Percentiles rank a stretch among this genome's conserved stretches.
Conservation (phyloP, 2,113 vertebrate species). For the Apodemus speciosus region DNA sequence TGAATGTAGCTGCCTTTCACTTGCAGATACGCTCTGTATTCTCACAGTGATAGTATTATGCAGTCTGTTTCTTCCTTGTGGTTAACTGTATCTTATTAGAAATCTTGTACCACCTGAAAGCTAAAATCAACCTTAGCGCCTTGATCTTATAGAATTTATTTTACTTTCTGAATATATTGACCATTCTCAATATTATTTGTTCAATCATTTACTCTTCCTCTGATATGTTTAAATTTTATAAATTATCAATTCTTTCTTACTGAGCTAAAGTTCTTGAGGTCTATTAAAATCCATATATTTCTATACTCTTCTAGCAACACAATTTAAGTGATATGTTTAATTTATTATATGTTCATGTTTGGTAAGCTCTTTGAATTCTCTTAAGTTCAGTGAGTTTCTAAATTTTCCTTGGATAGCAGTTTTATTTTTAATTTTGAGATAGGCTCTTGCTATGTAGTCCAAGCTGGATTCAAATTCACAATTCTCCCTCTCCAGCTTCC, state of each 20-base stretch:
- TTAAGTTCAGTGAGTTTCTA: neutral
- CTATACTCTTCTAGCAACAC: neutral
- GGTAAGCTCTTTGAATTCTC: neutral
- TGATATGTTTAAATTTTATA: neutral
- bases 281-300: neutral
- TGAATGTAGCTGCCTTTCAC: neutral
- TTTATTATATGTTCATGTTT: neutral
- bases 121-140: neutral
- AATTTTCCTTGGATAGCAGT: neutral
- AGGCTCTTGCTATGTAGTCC: neutral
- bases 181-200: neutral
- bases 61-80: neutral
- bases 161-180: neutral
- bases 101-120: neutral
- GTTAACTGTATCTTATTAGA: neutral
- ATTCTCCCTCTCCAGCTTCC: neutral
- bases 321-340: slow-evolving; percentile 32
- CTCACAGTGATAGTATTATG: neutral
- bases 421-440: neutral
- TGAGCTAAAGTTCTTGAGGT: neutral
- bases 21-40: neutral
- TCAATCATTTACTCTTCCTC: slow-evolving; percentile 8
- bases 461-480: neutral
- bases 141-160: neutral
- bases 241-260: slow-evolving; percentile 12